Conservation (phyloP, 2,888 invertebrate species). For the Nemapogon koenigi region DNA sequence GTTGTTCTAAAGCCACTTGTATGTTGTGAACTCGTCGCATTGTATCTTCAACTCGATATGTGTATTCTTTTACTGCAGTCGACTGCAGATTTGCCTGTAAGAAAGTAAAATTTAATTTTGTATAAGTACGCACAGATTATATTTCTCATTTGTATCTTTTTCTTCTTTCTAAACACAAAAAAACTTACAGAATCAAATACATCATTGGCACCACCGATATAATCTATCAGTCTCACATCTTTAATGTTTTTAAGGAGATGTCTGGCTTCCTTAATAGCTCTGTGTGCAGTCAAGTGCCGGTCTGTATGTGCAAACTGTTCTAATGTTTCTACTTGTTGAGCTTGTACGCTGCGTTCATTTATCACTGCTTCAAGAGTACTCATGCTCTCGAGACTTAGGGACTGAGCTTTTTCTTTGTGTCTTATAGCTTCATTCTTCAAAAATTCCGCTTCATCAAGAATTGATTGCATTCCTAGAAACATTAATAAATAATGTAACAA, state of each 20-base stretch:
- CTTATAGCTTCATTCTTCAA: conserved; percentile 31
- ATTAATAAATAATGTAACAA: too few relatives aligned
- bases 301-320: conserved; percentile 55
- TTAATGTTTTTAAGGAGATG: conserved; percentile 44
- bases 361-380: conserved; percentile 45
- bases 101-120: background rate
- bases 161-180: too few relatives aligned
- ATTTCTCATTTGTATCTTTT: too few relatives aligned
- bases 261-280: conserved; percentile 49
- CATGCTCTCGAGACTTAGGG: conserved; percentile 45
- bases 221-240: conserved; percentile 39
- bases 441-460: background rate
- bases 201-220: conserved; percentile 41
- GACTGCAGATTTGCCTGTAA: conserved; percentile 50
- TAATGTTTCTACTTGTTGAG: conserved; percentile 44
- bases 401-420: conserved; percentile 32
- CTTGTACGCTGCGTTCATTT: too few relatives aligned
- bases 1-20: conserved; percentile 29
- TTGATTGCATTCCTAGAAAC: conserved; percentile 1
- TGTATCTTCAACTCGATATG: conserved; percentile 38
- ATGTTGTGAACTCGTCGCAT: conserved; percentile 29
- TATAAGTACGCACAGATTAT: background rate
- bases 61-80: conserved; percentile 43
- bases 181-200: conserved; percentile 43
- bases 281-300: conserved; percentile 47